Evolutionary conservation across 2,888 invertebrate genomes (phyloP).

Genomic region (Drosophila antonietae): DNA sequence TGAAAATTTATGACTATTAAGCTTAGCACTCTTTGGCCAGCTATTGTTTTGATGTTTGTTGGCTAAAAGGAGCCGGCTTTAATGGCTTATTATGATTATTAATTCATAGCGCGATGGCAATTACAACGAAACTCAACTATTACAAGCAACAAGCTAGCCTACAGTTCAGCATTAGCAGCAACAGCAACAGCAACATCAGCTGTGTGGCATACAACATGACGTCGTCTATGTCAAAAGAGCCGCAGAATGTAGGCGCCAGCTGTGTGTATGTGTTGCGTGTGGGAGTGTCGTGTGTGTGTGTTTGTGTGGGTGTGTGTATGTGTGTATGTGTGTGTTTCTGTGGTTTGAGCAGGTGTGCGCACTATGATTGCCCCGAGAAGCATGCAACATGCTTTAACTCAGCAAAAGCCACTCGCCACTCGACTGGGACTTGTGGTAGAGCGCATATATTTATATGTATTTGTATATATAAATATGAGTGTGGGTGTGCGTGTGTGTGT

Average conservation of each 20-base stretch:
- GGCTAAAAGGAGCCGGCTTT: slow-evolving; percentile 22
- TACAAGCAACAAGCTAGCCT: slow-evolving; percentile 28
- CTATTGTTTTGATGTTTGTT: slow-evolving; percentile 20
- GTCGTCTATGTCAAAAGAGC: slow-evolving; percentile 43
- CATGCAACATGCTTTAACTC: slow-evolving; percentile 45
- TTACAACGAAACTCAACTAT: slow-evolving; percentile 44
- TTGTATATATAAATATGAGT: not conserved
- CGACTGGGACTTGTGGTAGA: slow-evolving; percentile 4
- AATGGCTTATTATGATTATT: slow-evolving; percentile 73
- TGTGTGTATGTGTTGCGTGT: not conserved
- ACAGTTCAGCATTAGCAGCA: slow-evolving; percentile 19
- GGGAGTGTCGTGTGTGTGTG: slow-evolving; percentile 1
- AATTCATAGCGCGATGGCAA: slow-evolving; percentile 57
- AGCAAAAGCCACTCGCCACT: slow-evolving; percentile 17
- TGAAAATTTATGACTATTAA: slow-evolving; percentile 64
- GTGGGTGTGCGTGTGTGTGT: not conserved
- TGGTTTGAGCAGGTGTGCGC: slow-evolving; percentile 43
- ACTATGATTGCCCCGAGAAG: slow-evolving; percentile 43
- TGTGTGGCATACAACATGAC: slow-evolving; percentile 53
- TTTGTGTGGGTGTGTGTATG: slow-evolving; percentile 2
- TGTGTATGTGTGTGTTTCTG: slow-evolving; percentile 8
- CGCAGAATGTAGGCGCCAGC: slow-evolving; percentile 35
- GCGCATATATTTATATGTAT: not conserved
- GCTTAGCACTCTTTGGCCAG: slow-evolving; percentile 58
- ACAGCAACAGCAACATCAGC: slow-evolving; percentile 4